Evolutionary conservation across 2,888 invertebrate genomes (phyloP), one percentile per base, ranked within the genome.

Genomic region (Esperia sulphurella): DNA sequence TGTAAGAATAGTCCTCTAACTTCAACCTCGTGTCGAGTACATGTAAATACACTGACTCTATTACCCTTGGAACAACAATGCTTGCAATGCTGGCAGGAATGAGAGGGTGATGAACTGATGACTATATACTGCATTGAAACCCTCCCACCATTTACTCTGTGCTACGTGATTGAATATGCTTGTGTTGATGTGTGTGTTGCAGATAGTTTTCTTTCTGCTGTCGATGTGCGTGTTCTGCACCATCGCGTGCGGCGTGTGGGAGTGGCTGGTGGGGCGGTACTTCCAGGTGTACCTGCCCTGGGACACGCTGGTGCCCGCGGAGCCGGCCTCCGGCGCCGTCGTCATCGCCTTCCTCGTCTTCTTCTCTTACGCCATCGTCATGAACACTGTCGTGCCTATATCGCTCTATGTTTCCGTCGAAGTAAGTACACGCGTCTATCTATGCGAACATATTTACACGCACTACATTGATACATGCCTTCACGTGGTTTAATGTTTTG

Each of bases 361-460:
- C 93, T 98, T 99, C 92, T 99, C 99, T 35, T 99, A 99, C 90
- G 97, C 98, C 75, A 99, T 99, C 85, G 97, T 99, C 69, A 93
- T 99, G 86, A 99, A 99, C 92, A 99, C 99, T 72, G 98, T 99
- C 74, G 99, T 99, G 92, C 99, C 99, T 90, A 99, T 99, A 83
- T 99, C 98, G 69, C 93, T 99, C 58, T 99, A 99, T 91, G 98
- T 99, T 75, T 95, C 95, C 75, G 95, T 95, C 69, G 95, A 98
- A 94, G 98, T 95, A 63, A 83, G 90, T 75, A 3, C 8, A 14
- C 14, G 14, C 8, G n/a, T 21, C 21, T 21, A 21, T 21, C 21
- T 21, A 21, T n/a, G n/a, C n/a, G n/a, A n/a, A n/a, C n/a, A n/a
- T n/a, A n/a, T n/a, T n/a, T n/a, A n/a, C n/a, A n/a, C n/a, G n/a